Base-by-base conservation (phyloP, 2,888 invertebrate species). In the Brachylomia viminalis region DNA sequence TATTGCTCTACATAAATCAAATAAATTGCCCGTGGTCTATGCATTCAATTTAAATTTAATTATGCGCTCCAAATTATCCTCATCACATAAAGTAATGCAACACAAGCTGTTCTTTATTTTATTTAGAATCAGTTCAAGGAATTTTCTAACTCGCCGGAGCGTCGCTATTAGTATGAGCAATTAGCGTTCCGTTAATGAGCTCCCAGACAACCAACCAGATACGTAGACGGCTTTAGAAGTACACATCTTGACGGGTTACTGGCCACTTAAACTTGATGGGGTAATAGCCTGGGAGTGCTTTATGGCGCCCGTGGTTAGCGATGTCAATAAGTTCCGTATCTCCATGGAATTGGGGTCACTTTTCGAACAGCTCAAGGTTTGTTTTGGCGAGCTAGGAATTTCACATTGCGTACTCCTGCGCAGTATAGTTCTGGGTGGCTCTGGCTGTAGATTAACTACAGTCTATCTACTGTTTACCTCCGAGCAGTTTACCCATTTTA, bases 161-260 rank as follows among this genome's bases (percentile, higher is more conserved):
- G 92, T 90, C 89, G 92, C 94, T 94, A 95, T 95, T 95, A 95
- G 95, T 93, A 91, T 90, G 92, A 90, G 93, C 93, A 96, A 96
- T 96, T 96, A 95, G 94, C 94, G 92, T 90, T 92, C 88, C 90
- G 95, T 95, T 96, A 96, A 96, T 95, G 95, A 95, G 94, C 92
- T 94, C 90, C 90, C 91, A 92, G 88, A 92, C 91, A 94, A 87
- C 91, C 94, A 92, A 75, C 92, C 88, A 92, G 91, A 92, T 93
- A 88, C 84, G 86, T 91, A 87, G 79, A 79, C 87, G 59, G 77
- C 75, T 82, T 75, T 78, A 79, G 77, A 80, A 81, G 61, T 38
- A 83, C 85, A 87, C 77, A 61, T 82, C 83, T 87, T 83, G 76
- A 84, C 75, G 77, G 79, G 79, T 84, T 75, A 83, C 88, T 87